These are phyloP conservation scores for Gracilinanus agilis DNA, from an alignment of 2,113 vertebrate genomes.

Conservation along the genomic window DNA sequence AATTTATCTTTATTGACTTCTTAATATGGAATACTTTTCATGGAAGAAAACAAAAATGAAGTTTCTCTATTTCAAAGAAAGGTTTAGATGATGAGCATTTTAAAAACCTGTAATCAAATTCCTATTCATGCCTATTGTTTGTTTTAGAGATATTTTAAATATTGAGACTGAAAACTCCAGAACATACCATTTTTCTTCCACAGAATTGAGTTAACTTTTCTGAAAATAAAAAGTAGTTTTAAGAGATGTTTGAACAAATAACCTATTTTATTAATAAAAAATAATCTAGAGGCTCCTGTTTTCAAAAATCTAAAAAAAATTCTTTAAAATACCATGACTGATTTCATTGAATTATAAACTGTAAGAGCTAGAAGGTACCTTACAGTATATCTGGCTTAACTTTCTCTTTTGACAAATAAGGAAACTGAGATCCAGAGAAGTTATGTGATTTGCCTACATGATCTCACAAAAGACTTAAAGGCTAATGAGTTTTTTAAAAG, in stretches of 20 bases:
- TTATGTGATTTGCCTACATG: background rate
- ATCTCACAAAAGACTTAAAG: background rate
- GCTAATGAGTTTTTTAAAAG: background rate
- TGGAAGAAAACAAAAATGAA: conserved; percentile 7
- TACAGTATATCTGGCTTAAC: background rate
- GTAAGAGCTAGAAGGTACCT: background rate
- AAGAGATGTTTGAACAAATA: background rate
- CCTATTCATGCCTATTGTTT: background rate
- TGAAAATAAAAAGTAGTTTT: conserved; percentile 20
- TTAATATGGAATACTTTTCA: conserved; percentile 49
- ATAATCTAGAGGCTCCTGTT: background rate
- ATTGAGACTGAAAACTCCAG: conserved; percentile 24
- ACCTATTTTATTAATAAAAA: background rate
- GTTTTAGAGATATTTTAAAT: conserved; percentile 29
- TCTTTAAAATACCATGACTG: background rate
- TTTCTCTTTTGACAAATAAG: background rate
- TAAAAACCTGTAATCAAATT: conserved; percentile 58
- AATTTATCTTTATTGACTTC: conserved; percentile 72
- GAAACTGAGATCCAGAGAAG: background rate
- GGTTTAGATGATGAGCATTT: conserved; percentile 50
- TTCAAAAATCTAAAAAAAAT: background rate
- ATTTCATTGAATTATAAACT: background rate
- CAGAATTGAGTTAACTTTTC: conserved; percentile 5
- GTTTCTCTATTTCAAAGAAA: conserved; percentile 54
- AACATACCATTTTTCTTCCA: background rate